Evolutionary conservation across 1,140 invertebrate genomes (phyloP).

Genomic region (Danaus plexippus): DNA sequence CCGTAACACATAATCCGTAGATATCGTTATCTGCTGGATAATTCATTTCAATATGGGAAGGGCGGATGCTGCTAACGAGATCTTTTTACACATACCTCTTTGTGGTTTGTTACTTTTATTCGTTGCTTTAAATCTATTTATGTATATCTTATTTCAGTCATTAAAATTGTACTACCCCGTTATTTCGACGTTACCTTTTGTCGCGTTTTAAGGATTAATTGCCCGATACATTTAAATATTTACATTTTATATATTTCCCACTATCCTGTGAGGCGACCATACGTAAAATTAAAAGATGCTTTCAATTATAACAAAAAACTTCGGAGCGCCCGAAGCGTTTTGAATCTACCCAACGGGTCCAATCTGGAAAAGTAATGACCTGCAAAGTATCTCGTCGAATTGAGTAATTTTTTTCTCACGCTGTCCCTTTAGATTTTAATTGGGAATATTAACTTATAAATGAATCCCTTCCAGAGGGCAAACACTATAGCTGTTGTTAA

Average conservation of each 20-base stretch:
- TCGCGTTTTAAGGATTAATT: background rate
- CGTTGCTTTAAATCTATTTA: background rate
- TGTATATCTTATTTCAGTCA: no score
- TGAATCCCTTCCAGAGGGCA: no score
- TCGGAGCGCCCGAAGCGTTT: constrained; percentile 28
- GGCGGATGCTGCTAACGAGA: constrained; percentile 38
- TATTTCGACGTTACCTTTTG: background rate
- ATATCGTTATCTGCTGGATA: constrained; percentile 26
- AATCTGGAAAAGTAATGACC: constrained; percentile 55
- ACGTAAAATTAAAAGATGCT: constrained; percentile 51
- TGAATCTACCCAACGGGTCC: constrained; percentile 35
- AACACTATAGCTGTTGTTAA: no score
- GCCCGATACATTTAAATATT: background rate
- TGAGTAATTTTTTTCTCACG: constrained; percentile 47
- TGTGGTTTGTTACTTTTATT: constrained; percentile 19
- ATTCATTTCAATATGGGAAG: constrained; percentile 31
- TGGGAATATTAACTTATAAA: constrained; percentile 22
- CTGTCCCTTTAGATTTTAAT: constrained; percentile 33
- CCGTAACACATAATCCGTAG: constrained; percentile 3
- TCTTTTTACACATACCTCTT: constrained; percentile 30
- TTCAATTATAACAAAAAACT: constrained; percentile 42
- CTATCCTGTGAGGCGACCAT: constrained; percentile 28
- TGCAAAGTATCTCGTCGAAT: constrained; percentile 55
- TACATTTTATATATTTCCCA: background rate
- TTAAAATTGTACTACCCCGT: constrained; percentile 3